phyloP scores from a whole-genome alignment of 2,888 invertebrate genomes.

The Nycteola revayana region DNA sequence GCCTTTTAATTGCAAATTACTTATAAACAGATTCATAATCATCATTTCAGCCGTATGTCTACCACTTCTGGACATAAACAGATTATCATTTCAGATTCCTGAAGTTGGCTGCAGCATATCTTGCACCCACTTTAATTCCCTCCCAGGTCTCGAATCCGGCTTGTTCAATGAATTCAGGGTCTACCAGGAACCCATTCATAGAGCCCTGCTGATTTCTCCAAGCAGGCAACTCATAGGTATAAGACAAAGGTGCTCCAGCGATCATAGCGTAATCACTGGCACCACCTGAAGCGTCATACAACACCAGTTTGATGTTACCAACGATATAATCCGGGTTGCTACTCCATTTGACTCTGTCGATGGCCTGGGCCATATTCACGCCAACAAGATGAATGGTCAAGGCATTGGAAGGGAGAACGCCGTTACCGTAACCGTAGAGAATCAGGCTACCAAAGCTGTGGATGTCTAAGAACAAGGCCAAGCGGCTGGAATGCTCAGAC shows the following conservation, averaged over 20 bases:
- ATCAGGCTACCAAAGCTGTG: constrained; percentile 89
- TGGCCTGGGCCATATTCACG: constrained; percentile 63
- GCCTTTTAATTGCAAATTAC: too few relatives aligned
- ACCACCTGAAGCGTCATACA: constrained; percentile 83
- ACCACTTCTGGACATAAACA: too few relatives aligned
- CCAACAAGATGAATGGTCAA: constrained; percentile 60
- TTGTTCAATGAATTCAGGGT: constrained; percentile 72
- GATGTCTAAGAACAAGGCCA: constrained; percentile 86
- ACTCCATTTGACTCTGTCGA: constrained; percentile 67
- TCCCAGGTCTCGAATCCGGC: constrained; percentile 83
- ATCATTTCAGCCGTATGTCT: too few relatives aligned
- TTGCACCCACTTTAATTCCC: constrained; percentile 76
- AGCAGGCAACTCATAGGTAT: constrained; percentile 83
- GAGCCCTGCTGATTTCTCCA: constrained; percentile 63
- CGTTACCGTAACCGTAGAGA: constrained; percentile 57
- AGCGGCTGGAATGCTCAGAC: constrained; percentile 56
- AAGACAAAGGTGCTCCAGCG: constrained; percentile 74
- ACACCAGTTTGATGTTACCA: constrained; percentile 71
- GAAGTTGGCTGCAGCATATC: constrained; percentile 68
- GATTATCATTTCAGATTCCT: constrained; percentile 3
- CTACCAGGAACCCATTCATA: constrained; percentile 77
- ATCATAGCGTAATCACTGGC: constrained; percentile 83
- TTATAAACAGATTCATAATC: too few relatives aligned
- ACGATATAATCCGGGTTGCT: constrained; percentile 67
- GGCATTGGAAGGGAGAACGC: constrained; percentile 72